Evolutionary conservation across 30 jellyfish, hydroid and myxozoan species (phyloP).

Genomic region (Aurelia aurita complex sp. Pacific): DNA sequence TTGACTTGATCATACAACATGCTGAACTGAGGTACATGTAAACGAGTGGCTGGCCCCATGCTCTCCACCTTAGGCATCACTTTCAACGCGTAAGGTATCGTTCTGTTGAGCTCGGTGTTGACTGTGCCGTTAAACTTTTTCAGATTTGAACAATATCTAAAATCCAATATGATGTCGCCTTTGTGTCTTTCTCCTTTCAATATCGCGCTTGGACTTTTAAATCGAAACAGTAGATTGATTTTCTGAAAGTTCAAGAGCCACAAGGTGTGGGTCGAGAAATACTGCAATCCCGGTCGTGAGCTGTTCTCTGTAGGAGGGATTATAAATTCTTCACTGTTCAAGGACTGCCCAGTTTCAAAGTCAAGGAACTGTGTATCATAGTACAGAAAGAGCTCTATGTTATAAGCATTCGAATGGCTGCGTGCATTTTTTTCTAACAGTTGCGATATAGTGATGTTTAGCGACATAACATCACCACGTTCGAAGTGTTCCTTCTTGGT

Average conservation of each 20-base stretch:
- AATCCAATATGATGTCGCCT: conserved; percentile 1
- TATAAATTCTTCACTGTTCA: background rate
- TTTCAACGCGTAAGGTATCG: background rate
- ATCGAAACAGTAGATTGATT: background rate
- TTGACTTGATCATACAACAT: conserved; percentile 29
- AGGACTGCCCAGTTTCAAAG: background rate
- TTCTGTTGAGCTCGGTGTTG: background rate
- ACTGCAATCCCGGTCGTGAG: background rate
- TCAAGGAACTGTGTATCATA: background rate
- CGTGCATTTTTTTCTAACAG: background rate
- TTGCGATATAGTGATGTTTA: conserved; percentile 15
- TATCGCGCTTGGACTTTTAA: background rate
- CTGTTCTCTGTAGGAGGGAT: conserved; percentile 5
- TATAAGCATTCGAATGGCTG: conserved; percentile 1
- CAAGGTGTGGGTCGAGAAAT: background rate
- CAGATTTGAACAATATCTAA: conserved; percentile 5
- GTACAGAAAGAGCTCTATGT: conserved; percentile 1
- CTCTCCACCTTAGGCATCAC: background rate
- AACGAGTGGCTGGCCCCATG: background rate
- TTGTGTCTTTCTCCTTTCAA: conserved; percentile 2
- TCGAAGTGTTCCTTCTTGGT: background rate
- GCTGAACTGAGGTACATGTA: conserved; percentile 9
- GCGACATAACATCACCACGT: conserved; percentile 4
- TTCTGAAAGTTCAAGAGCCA: background rate
- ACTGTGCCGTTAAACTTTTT: background rate